Percentiles rank a stretch among this genome's conserved stretches.
phyloP scores from a whole-genome alignment of 1,140 invertebrate species.

The Platyscapa corneri region DNA sequence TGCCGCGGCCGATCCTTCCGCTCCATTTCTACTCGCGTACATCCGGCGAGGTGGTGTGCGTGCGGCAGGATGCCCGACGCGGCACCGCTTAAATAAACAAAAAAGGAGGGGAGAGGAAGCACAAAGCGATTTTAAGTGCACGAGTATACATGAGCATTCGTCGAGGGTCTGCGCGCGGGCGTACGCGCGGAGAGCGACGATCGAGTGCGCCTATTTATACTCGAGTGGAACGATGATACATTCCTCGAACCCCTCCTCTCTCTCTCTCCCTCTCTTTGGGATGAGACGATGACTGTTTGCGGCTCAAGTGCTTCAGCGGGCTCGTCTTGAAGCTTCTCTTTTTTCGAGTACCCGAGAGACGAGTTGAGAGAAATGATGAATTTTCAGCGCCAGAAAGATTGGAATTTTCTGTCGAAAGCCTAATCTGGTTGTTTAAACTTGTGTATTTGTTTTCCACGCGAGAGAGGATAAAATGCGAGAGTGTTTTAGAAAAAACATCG shows the following conservation, averaged over 20 bases:
- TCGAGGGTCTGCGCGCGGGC: not conserved
- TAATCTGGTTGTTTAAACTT: no score
- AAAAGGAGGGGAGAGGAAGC: not conserved
- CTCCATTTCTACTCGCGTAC: conserved; percentile 6
- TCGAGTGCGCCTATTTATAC: conserved; percentile 38
- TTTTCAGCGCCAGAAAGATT: not conserved
- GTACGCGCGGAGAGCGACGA: not conserved
- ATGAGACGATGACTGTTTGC: not conserved
- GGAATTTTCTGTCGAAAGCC: not conserved
- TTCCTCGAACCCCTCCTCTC: not conserved
- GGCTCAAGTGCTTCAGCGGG: not conserved
- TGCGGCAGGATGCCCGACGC: not conserved
- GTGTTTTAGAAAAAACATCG: not conserved
- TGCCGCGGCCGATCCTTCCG: not conserved
- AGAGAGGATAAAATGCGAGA: not conserved
- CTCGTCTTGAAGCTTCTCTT: not conserved
- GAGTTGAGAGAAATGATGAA: conserved; percentile 18
- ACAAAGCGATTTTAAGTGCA: conserved; percentile 14
- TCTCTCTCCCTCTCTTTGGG: not conserved
- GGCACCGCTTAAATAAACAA: conserved; percentile 19
- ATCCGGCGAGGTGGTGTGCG: not conserved
- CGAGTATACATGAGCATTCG: not conserved
- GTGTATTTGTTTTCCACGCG: not conserved
- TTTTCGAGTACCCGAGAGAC: not conserved
- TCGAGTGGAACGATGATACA: conserved; percentile 25